These are phyloP conservation scores for Zhengitettix transpicula DNA, from an alignment of 2,888 invertebrate genomes.

Conservation along the genomic window DNA sequence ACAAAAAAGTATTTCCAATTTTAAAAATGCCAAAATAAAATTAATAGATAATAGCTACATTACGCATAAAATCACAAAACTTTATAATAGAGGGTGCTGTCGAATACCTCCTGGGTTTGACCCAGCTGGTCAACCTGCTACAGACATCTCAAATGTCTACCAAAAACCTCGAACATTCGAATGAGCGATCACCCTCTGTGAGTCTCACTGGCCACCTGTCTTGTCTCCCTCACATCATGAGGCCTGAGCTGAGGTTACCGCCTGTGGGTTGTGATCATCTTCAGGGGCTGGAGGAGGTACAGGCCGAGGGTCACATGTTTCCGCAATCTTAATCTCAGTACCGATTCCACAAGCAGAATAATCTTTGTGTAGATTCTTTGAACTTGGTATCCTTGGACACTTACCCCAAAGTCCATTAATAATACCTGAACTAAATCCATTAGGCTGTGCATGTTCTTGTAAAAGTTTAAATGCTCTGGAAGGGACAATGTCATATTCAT, in stretches of 20 bases:
- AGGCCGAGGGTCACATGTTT: background rate
- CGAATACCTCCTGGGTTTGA: constrained; percentile 6
- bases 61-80: constrained; percentile 7
- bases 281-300: background rate
- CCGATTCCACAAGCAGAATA: background rate
- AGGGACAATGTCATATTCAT: constrained; percentile 32
- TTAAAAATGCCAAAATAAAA: constrained; percentile 1
- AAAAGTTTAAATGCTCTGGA: constrained; percentile 38
- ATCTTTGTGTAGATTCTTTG: constrained; percentile 27
- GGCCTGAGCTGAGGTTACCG: constrained; percentile 4
- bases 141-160: constrained; percentile 9
- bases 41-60: constrained; percentile 6
- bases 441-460: constrained; percentile 28
- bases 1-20: constrained; percentile 6
- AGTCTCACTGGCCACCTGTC: background rate
- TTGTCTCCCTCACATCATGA: constrained; percentile 5
- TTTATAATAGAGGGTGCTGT: constrained; percentile 1
- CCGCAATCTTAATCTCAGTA: constrained; percentile 1
- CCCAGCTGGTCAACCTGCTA: constrained; percentile 3
- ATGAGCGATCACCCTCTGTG: constrained; percentile 4
- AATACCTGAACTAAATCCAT: constrained; percentile 22
- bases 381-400: constrained; percentile 44
- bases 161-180: constrained; percentile 8
- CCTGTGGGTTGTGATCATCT: background rate
- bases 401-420: constrained; percentile 36